Conservation (phyloP, 2,888 invertebrate genomes). For the Acholoe squamosa region DNA sequence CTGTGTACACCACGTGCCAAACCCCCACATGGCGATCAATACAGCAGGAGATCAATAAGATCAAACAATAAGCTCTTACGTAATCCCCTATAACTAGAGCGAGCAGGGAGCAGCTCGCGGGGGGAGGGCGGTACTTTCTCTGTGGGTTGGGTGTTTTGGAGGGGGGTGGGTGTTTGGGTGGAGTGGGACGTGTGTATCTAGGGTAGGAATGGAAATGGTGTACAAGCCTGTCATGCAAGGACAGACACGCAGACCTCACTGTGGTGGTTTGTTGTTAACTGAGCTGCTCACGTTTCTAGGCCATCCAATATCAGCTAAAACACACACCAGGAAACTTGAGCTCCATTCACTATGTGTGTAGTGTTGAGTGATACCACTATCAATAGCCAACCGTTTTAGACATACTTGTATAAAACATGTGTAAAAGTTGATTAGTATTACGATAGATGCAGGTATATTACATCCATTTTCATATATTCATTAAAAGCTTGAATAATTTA, state of each 20-base stretch:
- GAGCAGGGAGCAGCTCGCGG: background rate
- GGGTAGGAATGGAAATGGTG: background rate
- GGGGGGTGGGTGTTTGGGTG: background rate
- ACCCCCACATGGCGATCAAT: background rate
- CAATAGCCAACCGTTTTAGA: no score
- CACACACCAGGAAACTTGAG: background rate
- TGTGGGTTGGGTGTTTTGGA: background rate
- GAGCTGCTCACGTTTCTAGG: background rate
- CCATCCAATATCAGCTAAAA: background rate
- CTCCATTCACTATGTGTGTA: no score
- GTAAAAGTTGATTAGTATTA: no score
- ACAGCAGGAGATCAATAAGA: background rate
- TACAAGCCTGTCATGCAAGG: background rate
- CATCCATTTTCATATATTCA: no score
- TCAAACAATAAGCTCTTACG: slow-evolving; percentile 8
- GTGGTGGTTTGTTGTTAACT: background rate
- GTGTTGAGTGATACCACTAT: no score
- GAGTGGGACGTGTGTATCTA: background rate
- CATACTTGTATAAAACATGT: no score
- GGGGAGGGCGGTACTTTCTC: background rate
- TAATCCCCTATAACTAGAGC: background rate
- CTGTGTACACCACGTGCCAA: background rate
- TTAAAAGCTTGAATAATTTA: no score
- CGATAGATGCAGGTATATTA: no score
- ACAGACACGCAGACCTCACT: background rate